Base-by-base conservation (phyloP, 2,113 vertebrate species). In the Zosterops hypoxanthus region DNA sequence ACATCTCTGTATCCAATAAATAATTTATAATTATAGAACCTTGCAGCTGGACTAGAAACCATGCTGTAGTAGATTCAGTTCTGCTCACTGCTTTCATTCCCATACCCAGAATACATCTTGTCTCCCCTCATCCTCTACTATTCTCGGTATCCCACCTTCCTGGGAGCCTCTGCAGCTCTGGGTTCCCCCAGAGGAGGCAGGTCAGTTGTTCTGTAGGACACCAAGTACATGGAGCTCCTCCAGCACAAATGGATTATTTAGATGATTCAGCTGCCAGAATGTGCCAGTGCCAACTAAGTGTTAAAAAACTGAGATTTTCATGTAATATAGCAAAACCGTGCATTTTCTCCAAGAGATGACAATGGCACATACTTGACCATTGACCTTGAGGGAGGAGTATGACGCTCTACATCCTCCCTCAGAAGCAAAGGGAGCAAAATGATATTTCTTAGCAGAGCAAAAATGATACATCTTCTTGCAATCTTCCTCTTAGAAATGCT, bases 401-500 rank as follows among this genome's bases (percentile, higher is more conserved):
- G 31, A 80, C 34, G 19, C 18, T 41, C 26, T 39, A 73, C 0
- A 0, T 81, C 50, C 68, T 66, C 11, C 42, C 11, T 66, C 56
- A 77, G 68, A 93, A 90, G 63, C 55, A 86, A 82, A 85, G 33
- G 26, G 41, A 55, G 26, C 46, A 92, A 86, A 82, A 79, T 75
- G 2, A 16, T 75, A 61, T 79, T 86, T 88, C 50, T 82, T 56
- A 82, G 63, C 41, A 57, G 41, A 56, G 31, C 13, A 90, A 65
- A 90, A 90, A 83, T 93, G 39, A 94, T 77, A 53, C 46, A 81
- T 89, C 86, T 92, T 69, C 79, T 52, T 68, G 72, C 65, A 77
- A 44, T 88, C 68, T 76, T 92, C 56, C 50, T 61, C 79, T 96
- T 94, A 95, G 89, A 94, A 94, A 95, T 20, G 36, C 22, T 41